Evolutionary conservation across 1,140 invertebrate species (phyloP).

Genomic region (Probaryconus sp.): DNA sequence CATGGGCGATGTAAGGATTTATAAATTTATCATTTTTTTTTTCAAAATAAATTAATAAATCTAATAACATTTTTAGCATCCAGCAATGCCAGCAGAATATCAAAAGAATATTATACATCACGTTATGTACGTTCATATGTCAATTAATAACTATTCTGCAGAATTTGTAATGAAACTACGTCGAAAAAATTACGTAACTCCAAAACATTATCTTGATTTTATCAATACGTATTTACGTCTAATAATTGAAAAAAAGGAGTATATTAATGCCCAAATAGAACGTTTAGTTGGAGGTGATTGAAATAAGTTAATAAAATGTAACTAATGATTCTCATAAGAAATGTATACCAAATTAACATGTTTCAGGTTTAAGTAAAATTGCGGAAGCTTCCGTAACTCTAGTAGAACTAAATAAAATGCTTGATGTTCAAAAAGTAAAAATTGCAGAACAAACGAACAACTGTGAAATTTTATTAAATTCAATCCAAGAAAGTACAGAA

Average conservation of each 20-base stretch:
- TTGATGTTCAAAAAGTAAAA: constrained; percentile 86
- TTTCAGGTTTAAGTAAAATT: constrained; percentile 86
- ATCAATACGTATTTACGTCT: constrained; percentile 87
- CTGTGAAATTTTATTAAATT: constrained; percentile 84
- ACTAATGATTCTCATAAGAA: background rate
- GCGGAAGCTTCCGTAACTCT: constrained; percentile 87
- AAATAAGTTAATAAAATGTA: background rate
- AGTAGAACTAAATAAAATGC: constrained; percentile 84
- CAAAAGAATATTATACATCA: constrained; percentile 86
- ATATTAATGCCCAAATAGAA: constrained; percentile 75
- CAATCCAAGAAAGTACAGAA: constrained; percentile 82
- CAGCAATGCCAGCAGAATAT: constrained; percentile 82
- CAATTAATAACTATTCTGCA: constrained; percentile 83
- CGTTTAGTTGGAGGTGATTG: constrained; percentile 73
- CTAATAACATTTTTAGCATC: constrained; percentile 70
- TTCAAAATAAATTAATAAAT: constrained; percentile 3
- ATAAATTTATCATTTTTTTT: constrained; percentile 7
- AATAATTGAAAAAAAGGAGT: constrained; percentile 80
- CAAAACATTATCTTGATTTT: constrained; percentile 93
- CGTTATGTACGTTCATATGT: constrained; percentile 89
- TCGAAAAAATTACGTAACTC: constrained; percentile 91
- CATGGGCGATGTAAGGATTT: constrained; percentile 80
- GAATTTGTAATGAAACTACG: constrained; percentile 86
- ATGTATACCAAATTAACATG: background rate
- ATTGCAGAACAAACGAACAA: constrained; percentile 86